These are phyloP conservation scores for Mesopsocus fuscifrons DNA, from an alignment of 2,888 invertebrate species.

Conservation along the genomic window DNA sequence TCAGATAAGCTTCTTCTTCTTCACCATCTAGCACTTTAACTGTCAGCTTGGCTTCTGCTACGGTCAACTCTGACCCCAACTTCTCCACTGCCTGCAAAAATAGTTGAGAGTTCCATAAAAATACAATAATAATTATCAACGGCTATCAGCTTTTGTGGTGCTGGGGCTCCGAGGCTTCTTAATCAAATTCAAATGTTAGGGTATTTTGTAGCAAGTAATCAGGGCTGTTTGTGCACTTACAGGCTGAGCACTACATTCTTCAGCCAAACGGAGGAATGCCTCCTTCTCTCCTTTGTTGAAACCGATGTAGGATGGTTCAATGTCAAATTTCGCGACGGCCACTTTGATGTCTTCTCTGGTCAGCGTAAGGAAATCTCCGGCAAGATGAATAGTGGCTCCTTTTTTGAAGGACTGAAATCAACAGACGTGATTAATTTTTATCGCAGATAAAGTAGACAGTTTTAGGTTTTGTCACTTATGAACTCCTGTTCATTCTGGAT, in stretches of 20 bases:
- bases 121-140: constrained; percentile 9
- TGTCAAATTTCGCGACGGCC: constrained; percentile 36
- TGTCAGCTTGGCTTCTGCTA: constrained; percentile 31
- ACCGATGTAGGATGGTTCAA: constrained; percentile 52
- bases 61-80: constrained; percentile 21
- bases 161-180: too few relatives aligned
- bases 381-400: constrained; percentile 49
- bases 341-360: constrained; percentile 56
- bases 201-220: too few relatives aligned
- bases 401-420: constrained; percentile 10
- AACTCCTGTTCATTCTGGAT: constrained; percentile 34
- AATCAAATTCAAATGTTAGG: too few relatives aligned
- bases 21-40: constrained; percentile 44
- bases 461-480: constrained; percentile 29
- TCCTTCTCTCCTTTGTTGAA: constrained; percentile 51
- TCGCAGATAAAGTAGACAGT: too few relatives aligned
- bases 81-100: constrained; percentile 15
- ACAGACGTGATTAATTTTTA: too few relatives aligned
- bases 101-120: background rate
- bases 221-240: constrained; percentile 39
- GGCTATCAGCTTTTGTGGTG: too few relatives aligned
- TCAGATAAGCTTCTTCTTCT: constrained; percentile 45
- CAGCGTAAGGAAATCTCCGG: constrained; percentile 37
- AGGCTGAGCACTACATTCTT: constrained; percentile 46
- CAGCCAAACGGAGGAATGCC: constrained; percentile 50